Evolutionary conservation across 1,140 invertebrate species (phyloP), one percentile per base, ranked within the genome.

Genomic region (Rhyzopertha dominica): DNA sequence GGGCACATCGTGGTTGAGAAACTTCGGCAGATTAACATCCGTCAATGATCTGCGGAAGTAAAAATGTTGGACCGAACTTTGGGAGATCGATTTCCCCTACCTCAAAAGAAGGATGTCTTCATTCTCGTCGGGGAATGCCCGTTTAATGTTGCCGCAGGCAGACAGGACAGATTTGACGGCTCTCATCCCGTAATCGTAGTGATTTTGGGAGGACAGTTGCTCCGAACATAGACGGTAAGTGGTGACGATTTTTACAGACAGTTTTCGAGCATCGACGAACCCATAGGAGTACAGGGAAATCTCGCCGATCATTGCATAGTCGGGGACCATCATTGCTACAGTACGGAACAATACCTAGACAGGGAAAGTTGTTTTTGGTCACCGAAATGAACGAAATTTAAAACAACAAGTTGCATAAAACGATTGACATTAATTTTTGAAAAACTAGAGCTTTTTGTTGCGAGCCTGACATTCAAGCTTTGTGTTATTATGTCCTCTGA

Each of bases 311-410:
- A 94, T 80, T 0, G 85, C 83, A 63, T 93, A 94, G 65, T 95
- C 88, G 0, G 92, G 91, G 9, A 94, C 89, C 90, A 95, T 94
- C 91, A 95, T 95, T 1, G 91, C 87, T 4, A 96, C 89, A 1
- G 90, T 90, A 23, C 92, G 78, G 64, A 95, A 95, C 2, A 95
- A 68, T 14, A 41, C 45, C 8, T 34, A 16, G n/a, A n/a, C n/a
- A 9, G 10, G 13, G 13, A 34, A 34, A 10, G 13, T 16, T n/a
- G 8, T 34, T 34, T n/a, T 34, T 14, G 9, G 8, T 9, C 14
- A 34, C 37, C 19, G 8, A 13, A 13, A 40, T 9, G 20, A 13
- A 16, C 20, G 4, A 14, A 12, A 40, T n/a, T n/a, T n/a, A n/a
- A n/a, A n/a, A n/a, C n/a, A n/a, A n/a, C n/a, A n/a, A n/a, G n/a